Conservation (phyloP, 2,888 invertebrate species). For the Corythucha ciliata region DNA sequence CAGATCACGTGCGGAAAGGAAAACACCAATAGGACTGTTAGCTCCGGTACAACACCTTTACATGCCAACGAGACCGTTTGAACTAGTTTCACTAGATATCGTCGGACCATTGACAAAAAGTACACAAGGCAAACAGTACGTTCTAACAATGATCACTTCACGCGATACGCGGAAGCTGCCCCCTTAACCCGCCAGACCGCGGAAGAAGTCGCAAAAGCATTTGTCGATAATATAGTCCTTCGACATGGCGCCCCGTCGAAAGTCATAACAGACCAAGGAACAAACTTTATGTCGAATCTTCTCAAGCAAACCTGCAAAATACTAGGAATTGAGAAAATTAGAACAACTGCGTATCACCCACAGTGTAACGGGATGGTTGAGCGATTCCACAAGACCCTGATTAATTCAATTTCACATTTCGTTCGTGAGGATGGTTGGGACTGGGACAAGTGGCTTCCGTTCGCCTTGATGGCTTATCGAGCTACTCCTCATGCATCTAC, state of each 20-base stretch:
- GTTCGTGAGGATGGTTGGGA: constrained; percentile 36
- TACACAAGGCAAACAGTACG: constrained; percentile 37
- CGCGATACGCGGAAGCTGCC: constrained; percentile 36
- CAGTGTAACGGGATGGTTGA: constrained; percentile 36
- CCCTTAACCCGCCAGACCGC: constrained; percentile 38
- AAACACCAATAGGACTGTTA: constrained; percentile 31
- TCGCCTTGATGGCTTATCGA: constrained; percentile 38
- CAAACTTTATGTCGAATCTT: constrained; percentile 36
- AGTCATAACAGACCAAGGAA: constrained; percentile 41
- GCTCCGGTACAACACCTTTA: constrained; percentile 38
- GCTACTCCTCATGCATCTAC: constrained; percentile 36
- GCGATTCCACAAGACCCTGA: constrained; percentile 37
- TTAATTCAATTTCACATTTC: constrained; percentile 37
- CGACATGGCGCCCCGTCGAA: constrained; percentile 39
- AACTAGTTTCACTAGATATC: constrained; percentile 38
- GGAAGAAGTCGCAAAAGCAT: constrained; percentile 37
- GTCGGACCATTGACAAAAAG: constrained; percentile 39
- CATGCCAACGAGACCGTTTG: constrained; percentile 34
- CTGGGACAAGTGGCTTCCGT: constrained; percentile 38
- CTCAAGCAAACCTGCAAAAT: background rate
- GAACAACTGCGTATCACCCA: constrained; percentile 37
- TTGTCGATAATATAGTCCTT: constrained; percentile 38
- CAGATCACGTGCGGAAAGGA: constrained; percentile 38
- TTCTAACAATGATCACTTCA: constrained; percentile 37
- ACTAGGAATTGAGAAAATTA: constrained; percentile 25